Evolutionary conservation across 2,888 invertebrate genomes (phyloP).

Genomic region (Cheilosia urbana): DNA sequence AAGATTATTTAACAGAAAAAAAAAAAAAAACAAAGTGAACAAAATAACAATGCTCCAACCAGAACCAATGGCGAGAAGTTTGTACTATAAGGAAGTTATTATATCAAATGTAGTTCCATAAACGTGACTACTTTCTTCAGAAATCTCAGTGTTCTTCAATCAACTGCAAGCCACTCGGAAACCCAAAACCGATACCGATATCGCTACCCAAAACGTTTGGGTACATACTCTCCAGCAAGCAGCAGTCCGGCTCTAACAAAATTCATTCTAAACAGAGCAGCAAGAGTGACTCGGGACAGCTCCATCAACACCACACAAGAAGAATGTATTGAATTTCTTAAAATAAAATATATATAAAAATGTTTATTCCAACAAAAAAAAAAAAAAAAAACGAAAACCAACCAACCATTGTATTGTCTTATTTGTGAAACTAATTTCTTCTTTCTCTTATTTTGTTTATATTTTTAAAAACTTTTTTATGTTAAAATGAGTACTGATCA

Average conservation of each 20-base stretch:
- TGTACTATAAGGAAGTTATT: slow-evolving; percentile 61
- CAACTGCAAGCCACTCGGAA: slow-evolving; percentile 3
- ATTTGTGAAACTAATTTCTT: slow-evolving; percentile 78
- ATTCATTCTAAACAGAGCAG: slow-evolving; percentile 7
- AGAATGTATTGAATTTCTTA: slow-evolving; percentile 83
- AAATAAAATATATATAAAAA: slow-evolving; percentile 79
- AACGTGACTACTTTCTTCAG: slow-evolving; percentile 44
- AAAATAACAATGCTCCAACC: slow-evolving; percentile 42
- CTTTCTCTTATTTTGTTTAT: slow-evolving; percentile 63
- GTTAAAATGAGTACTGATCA: slow-evolving; percentile 54
- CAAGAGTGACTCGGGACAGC: slow-evolving; percentile 13
- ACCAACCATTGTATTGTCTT: slow-evolving; percentile 78
- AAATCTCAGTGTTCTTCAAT: slow-evolving; percentile 40
- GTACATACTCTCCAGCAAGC: neutral
- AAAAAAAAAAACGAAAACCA: slow-evolving; percentile 76
- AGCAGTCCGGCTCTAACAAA: neutral
- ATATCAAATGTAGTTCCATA: slow-evolving; percentile 52
- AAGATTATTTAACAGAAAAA: slow-evolving; percentile 35
- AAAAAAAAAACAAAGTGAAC: slow-evolving; percentile 57
- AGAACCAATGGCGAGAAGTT: slow-evolving; percentile 38
- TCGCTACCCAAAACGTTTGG: slow-evolving; percentile 3
- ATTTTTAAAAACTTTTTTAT: slow-evolving; percentile 54
- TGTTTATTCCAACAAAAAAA: slow-evolving; percentile 80
- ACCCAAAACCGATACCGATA: neutral
- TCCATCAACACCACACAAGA: slow-evolving; percentile 78